Evolutionary conservation across 1,140 invertebrate species (phyloP).

Genomic region (Tribolium madens): DNA sequence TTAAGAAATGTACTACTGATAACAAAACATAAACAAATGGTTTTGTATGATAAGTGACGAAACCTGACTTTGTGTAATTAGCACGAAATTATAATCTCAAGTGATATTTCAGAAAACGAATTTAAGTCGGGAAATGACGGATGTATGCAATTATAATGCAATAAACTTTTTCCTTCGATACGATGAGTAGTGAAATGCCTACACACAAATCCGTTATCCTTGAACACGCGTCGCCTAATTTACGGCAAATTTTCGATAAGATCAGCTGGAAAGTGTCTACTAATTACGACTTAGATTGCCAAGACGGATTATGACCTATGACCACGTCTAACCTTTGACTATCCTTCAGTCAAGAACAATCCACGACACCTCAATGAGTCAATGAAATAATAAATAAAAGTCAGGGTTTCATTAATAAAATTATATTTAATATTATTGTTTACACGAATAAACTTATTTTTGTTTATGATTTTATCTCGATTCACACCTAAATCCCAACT

Average conservation of each 20-base stretch:
- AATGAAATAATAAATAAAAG: conserved; percentile 38
- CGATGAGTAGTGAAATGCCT: conserved; percentile 1
- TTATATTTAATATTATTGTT: neutral
- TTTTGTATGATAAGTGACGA: neutral
- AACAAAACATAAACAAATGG: conserved; percentile 6
- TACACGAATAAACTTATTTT: conserved; percentile 13
- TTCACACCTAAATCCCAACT: conserved; percentile 20
- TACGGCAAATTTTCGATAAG: conserved; percentile 1
- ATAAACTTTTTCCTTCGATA: conserved; percentile 11
- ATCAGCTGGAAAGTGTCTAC: neutral
- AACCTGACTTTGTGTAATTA: neutral
- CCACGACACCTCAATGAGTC: neutral
- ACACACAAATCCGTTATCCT: neutral
- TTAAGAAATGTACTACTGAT: neutral
- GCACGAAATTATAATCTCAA: neutral
- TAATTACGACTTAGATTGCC: neutral
- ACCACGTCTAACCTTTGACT: conserved; percentile 35
- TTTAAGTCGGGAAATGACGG: neutral
- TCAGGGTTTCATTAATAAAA: conserved; percentile 28
- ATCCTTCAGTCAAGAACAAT: conserved; percentile 34
- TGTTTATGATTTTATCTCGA: conserved; percentile 6
- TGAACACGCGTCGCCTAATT: neutral
- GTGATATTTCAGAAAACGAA: neutral
- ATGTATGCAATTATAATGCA: conserved; percentile 20
- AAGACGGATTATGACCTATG: conserved; percentile 5